phyloP scores from a whole-genome alignment of 2,113 vertebrate species.

The Trinectes maculatus region DNA sequence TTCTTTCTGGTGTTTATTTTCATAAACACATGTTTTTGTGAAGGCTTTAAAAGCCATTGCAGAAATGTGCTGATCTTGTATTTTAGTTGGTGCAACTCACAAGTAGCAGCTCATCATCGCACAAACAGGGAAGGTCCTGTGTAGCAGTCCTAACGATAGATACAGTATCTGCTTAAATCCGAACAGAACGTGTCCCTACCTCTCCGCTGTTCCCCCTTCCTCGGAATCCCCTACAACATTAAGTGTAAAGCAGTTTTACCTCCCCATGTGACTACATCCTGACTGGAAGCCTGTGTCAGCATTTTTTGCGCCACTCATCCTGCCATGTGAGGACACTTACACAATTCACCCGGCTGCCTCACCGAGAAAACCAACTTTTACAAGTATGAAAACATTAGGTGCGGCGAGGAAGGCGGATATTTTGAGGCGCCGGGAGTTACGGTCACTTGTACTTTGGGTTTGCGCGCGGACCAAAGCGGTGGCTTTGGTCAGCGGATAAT shows the following conservation, averaged over 20 bases:
- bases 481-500: constrained; percentile 45
- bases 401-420: constrained; percentile 13
- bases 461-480: constrained; percentile 11
- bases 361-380: constrained; percentile 49
- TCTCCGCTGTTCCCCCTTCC: constrained; percentile 36
- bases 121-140: neutral
- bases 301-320: constrained; percentile 57
- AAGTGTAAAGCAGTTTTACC: constrained; percentile 64
- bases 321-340: constrained; percentile 67
- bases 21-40: constrained; percentile 54
- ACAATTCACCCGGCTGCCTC: constrained; percentile 46
- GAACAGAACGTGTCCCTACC: constrained; percentile 43
- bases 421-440: constrained; percentile 27
- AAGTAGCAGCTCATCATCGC: neutral
- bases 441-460: constrained; percentile 34
- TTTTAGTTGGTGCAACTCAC: constrained; percentile 1
- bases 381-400: constrained; percentile 40
- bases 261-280: constrained; percentile 77
- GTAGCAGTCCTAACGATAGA: too few relatives aligned
- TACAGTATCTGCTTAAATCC: neutral
- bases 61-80: neutral
- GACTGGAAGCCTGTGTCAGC: constrained; percentile 80
- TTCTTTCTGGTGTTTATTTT: constrained; percentile 63
- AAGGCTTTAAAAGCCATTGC: constrained; percentile 70
- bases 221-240: constrained; percentile 33